Percentiles rank a stretch among this genome's conserved stretches.
Evolutionary conservation across 2,797 vertebrate species (phyloP).

Genomic region (Todus mexicanus): DNA sequence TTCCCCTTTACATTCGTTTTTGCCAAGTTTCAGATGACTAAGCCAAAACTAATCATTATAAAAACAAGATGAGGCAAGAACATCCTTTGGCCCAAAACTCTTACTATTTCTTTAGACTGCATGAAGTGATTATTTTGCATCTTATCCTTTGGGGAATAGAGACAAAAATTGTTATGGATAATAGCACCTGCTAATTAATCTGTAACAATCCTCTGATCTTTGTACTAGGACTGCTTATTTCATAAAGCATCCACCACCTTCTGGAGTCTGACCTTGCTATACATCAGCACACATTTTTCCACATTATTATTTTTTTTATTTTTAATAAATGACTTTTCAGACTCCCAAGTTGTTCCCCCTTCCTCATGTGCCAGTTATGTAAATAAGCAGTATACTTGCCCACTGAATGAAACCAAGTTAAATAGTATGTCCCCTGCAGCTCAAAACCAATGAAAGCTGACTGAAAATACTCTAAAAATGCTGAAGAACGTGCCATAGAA

Average conservation of each 20-base stretch:
- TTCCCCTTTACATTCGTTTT: neutral
- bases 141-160: neutral
- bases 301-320: neutral
- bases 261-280: neutral
- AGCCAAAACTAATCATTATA: neutral
- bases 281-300: neutral
- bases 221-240: neutral
- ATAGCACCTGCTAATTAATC: neutral
- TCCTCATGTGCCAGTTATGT: neutral
- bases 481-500: neutral
- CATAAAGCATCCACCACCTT: neutral
- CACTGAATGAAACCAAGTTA: neutral
- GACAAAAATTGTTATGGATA: neutral
- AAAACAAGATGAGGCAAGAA: neutral
- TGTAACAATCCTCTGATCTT: neutral
- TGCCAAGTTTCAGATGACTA: neutral
- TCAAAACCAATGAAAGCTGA: neutral
- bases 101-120: neutral
- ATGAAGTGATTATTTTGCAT: neutral
- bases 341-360: neutral
- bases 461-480: neutral
- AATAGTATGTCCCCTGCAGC: neutral
- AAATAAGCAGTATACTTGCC: neutral
- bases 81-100: neutral
- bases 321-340: neutral